Evolutionary conservation across 1,140 invertebrate genomes (phyloP), one percentile per base, ranked within the genome.

Genomic region (Micrasema longulum): DNA sequence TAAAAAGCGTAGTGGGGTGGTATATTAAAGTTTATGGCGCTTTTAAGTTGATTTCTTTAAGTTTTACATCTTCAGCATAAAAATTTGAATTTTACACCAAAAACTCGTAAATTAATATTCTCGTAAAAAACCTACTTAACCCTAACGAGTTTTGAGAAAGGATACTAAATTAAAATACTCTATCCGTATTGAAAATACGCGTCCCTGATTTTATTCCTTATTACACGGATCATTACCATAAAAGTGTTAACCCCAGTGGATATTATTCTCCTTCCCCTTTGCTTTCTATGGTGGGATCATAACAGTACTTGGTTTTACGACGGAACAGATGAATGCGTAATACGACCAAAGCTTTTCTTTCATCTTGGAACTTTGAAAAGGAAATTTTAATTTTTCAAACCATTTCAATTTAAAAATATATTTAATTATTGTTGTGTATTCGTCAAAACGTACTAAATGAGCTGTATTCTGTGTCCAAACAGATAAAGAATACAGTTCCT

Each of bases 171-270:
- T 45, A 57, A 7, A 55, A 62, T 69, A 22, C n/a, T 71, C 20
- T 48, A 57, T 55, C 45, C 43, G 18, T 36, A 45, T 62, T 71
- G 57, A 45, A 72, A 72, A 71, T 55, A 67, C 52, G 64, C 62
- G 38, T 47, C 22, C 63, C 70, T 47, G 60, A 64, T 64, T 48
- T 72, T 72, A 66, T 66, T 31, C 41, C 63, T 72, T 72, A 72
- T 72, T 66, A 72, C 69, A 71, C 64, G 70, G 70, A 48, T 67
- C 70, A 72, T 66, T 72, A 67, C 50, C 70, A 67, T 67, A 67
- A 67, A 72, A 66, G 70, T 66, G 63, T 67, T 72, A 53, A 72
- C 43, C 60, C 60, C 60, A 41, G 55, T 53, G 18, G 5, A 38
- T 64, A 26, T 64, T 47, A 6, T 22, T 31, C 41, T 20, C 41